These are phyloP conservation scores for Centruroides vittatus DNA, from an alignment of 1,140 invertebrate species.

Conservation along the genomic window DNA sequence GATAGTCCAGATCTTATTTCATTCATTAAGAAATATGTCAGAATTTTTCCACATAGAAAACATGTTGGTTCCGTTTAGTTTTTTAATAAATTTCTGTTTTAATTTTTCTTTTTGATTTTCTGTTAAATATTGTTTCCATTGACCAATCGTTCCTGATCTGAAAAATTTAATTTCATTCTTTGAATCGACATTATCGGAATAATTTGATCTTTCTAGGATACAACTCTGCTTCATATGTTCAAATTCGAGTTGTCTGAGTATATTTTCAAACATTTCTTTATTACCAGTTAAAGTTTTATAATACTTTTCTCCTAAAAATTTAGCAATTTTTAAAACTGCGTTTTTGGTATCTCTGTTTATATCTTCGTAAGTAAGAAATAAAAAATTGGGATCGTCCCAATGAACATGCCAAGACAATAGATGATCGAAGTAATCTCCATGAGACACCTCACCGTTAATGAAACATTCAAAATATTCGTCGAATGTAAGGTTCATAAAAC, in stretches of 20 bases:
- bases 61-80: not conserved
- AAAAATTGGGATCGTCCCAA: conserved; percentile 3
- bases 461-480: conserved; percentile 1
- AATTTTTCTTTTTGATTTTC: conserved; percentile 27
- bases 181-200: not conserved
- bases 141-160: conserved; percentile 32
- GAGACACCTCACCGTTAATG: not conserved
- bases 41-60: not conserved
- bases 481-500: not conserved
- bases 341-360: conserved; percentile 4
- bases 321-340: not conserved
- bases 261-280: not conserved
- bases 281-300: conserved; percentile 1
- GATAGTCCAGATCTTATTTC: too few relatives aligned
- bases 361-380: conserved; percentile 12
- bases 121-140: conserved; percentile 34
- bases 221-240: not conserved
- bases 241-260: not conserved
- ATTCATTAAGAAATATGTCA: not conserved
- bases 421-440: conserved; percentile 12
- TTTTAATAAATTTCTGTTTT: conserved; percentile 17
- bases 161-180: conserved; percentile 25
- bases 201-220: too few relatives aligned
- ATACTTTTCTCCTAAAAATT: conserved; percentile 26
- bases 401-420: conserved; percentile 6